Evolutionary conservation across 2,888 invertebrate species (phyloP), one percentile per base, ranked within the genome.

Genomic region (Caenorhabditis macrosperma): DNA sequence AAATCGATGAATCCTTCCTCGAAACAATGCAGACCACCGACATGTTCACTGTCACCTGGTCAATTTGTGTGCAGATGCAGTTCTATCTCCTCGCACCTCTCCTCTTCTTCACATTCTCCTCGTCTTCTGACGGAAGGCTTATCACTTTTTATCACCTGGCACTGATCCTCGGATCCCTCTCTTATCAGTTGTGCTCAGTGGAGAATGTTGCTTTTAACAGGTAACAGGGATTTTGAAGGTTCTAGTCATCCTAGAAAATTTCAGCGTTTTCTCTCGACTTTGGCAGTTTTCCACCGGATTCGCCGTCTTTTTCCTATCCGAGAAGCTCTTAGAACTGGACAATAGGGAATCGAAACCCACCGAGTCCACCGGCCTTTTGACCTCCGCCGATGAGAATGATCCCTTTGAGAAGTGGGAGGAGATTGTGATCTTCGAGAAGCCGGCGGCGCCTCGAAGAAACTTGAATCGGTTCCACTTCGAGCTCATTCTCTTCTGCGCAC

Each of bases 1-100:
- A n/a, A n/a, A n/a, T n/a, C n/a, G n/a, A n/a, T n/a, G 15, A 38
- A 12, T 12, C 38, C 38, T 38, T 38, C 38, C n/a, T n/a, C n/a
- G 17, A 44, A 20, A 6, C 20, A 44, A 17, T 3, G 17, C 44
- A 44, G 20, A 20, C 44, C n/a, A 4, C 2, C 2, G 44, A 83
- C 66, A 38, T 80, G 10, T 85, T 83, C 72, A 80, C 78, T n/a
- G 83, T 83, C 41, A 78, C 80, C 0, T 85, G 85, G 85, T 85
- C 85, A 0, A 75, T 85, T 0, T 76, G 76, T 2, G 82, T 83
- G 0, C 83, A 85, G 59, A 80, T 85, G 76, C 85, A 85, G 50
- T 85, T 81, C 63, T 85, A 83, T 22, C 61, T 82, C 15, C 54
- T 85, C 9, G 82, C 63, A 12, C 85, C 85, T 1, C 12, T 76